Base-by-base conservation (phyloP, 2,888 invertebrate genomes). In the Perizoma flavofasciatum region DNA sequence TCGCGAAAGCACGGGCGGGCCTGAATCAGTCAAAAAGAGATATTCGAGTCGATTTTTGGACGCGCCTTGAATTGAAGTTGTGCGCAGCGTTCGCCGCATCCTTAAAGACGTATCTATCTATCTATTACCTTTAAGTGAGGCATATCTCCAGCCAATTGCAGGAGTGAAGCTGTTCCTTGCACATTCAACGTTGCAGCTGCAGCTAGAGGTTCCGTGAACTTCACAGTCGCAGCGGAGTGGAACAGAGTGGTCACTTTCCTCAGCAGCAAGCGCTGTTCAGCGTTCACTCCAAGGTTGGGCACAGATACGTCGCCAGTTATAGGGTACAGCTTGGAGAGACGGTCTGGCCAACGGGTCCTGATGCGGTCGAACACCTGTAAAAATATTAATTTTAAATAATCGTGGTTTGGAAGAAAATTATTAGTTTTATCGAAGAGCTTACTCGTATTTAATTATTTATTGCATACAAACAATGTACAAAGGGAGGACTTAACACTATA, bases 141-240 rank as follows among this genome's bases (percentile, higher is more conserved):
- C 95, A 99, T 97, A 73, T 95, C 93, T 65, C 94, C 94, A 82
- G 98, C 98, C 55, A 99, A 88, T 60, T 96, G 95, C 57, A 99
- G 88, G 57, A 99, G 91, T 55, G 96, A 93, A 68, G 96, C 95
- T 0, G 98, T 98, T 35, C 98, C 98, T 49, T 96, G 93, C 0
- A 98, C 96, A 83, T 99, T 99, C 77, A 98, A 94, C 58, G 95
- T 95, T 0, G 98, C 95, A 0, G 99, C 97, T 3, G 96, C 94
- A 83, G 96, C 96, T 34, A 99, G 93, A 0, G 96, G 95, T 79
- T 99, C 99, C 72, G 98, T 97, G 82, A 99, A 99, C 73, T 96
- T 95, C 11, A 99, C 97, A 0, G 99, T 99, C 0, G 99, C 99
- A 0, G 99, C 99, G 32, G 98, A 97, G 84, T 99, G 99, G 86